Conservation (phyloP, 1,140 invertebrate genomes). For the Cecropterus lyciades region DNA sequence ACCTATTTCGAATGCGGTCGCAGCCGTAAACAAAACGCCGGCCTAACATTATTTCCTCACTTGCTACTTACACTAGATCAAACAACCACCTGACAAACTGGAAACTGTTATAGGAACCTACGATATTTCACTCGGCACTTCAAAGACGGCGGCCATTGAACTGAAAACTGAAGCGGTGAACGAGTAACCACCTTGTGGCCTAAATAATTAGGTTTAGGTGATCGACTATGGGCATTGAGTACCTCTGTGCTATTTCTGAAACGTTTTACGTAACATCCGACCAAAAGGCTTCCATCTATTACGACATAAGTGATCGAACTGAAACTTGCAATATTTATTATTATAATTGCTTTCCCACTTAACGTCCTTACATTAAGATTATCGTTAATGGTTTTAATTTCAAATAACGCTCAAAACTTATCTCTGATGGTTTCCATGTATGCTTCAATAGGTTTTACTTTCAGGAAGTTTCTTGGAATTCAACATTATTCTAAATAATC, state of each 20-base stretch:
- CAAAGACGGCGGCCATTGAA: slow-evolving; percentile 67
- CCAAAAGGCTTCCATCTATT: slow-evolving; percentile 27
- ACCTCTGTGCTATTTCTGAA: slow-evolving; percentile 19
- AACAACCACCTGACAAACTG: slow-evolving; percentile 50
- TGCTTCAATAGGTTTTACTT: neutral
- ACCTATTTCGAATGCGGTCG: neutral
- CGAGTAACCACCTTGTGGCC: slow-evolving; percentile 34
- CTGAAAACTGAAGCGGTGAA: slow-evolving; percentile 57
- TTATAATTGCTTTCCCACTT: slow-evolving; percentile 18
- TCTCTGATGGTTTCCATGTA: slow-evolving; percentile 12
- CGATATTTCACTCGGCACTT: slow-evolving; percentile 67
- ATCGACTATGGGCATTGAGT: slow-evolving; percentile 7
- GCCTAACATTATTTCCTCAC: slow-evolving; percentile 35
- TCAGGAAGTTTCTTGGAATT: slow-evolving; percentile 1
- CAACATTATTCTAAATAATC: neutral
- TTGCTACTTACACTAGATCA: slow-evolving; percentile 47
- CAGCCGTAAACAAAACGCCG: slow-evolving; percentile 35
- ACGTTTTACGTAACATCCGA: slow-evolving; percentile 17
- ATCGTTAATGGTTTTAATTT: slow-evolving; percentile 25
- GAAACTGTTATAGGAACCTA: slow-evolving; percentile 52
- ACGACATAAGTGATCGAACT: neutral
- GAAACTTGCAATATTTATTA: slow-evolving; percentile 30
- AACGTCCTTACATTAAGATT: slow-evolving; percentile 28
- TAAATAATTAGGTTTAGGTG: slow-evolving; percentile 32
- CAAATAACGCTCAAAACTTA: slow-evolving; percentile 15